Conservation (phyloP, 1,140 invertebrate genomes). For the Aradophagus sp. region DNA sequence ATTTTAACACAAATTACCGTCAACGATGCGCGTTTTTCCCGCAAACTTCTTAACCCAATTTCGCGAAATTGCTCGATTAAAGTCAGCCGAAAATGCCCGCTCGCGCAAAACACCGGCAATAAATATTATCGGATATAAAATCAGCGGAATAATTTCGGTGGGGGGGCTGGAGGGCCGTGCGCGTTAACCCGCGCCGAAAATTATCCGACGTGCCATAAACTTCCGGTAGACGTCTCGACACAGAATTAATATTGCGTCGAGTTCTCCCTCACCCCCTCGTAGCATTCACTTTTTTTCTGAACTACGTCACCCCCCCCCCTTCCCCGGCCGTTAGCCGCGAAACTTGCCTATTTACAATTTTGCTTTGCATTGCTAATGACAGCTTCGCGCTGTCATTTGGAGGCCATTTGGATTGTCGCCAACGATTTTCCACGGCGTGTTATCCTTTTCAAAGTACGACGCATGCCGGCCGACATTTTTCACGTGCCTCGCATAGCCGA, state of each 20-base stretch:
- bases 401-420: conserved; percentile 57
- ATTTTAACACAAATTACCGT: conserved; percentile 36
- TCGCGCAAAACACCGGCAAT: conserved; percentile 32
- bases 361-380: conserved; percentile 63
- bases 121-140: conserved; percentile 51
- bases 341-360: conserved; percentile 56
- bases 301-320: too few relatives aligned
- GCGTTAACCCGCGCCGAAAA: conserved; percentile 16
- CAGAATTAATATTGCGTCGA: conserved; percentile 43
- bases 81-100: conserved; percentile 32
- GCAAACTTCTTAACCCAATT: conserved; percentile 51
- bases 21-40: conserved; percentile 30
- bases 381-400: conserved; percentile 58
- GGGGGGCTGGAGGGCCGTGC: conserved; percentile 13
- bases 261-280: conserved; percentile 14
- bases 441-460: conserved; percentile 48
- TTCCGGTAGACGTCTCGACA: conserved; percentile 17
- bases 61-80: conserved; percentile 38
- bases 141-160: conserved; percentile 18
- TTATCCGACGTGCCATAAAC: conserved; percentile 34
- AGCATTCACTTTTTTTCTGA: conserved; percentile 2
- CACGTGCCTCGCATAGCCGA: conserved; percentile 35
- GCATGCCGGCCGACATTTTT: conserved; percentile 42
- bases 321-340: conserved; percentile 55
- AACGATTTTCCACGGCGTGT: conserved; percentile 41